Base-by-base conservation (phyloP, 2,888 invertebrate genomes). In the Sphecodes monilicornis region DNA sequence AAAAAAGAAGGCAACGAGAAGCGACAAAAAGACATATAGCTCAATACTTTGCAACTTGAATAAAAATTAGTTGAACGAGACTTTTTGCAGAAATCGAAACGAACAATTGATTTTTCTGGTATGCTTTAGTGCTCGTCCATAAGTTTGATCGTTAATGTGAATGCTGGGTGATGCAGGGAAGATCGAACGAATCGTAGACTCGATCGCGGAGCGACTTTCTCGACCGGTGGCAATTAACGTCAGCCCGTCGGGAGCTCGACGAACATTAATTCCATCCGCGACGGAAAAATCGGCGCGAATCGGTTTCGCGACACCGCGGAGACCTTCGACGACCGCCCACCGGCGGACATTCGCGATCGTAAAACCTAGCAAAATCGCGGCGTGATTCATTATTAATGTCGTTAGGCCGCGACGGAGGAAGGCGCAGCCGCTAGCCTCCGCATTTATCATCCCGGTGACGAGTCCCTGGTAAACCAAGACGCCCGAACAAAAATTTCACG, bases 301-400 rank as follows among this genome's bases (percentile, higher is more conserved):
- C 72, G 85, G 89, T 85, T 80, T 73, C 60, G 70, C 50, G 84
- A 82, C 73, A 78, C 54, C 18, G 41, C 29, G 74, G 16, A 85
- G 86, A 54, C 85, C 85, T 84, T 84, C 85, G 79, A 64, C 70
- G n/a, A 13, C 77, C 89, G 78, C 84, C 86, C 76, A 88, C 89
- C 29, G 57, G 18, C n/a, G 46, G 41, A n/a, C 76, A 57, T n/a
- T 75, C 73, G 68, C 80, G n/a, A 76, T 86, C 86, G 54, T 86
- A 79, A 84, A 89, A 89, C 76, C 75, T 80, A 32, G 86, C 86
- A 32, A 82, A 82, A 86, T 86, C 80, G 70, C 76, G 36, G 64
- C 68, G 73, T 85, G 82, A 88, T 87, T 80, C 84, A 86, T 88
- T 88, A 79, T 86, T 78, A 86, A 82, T 66, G 76, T 50, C 64